Evolutionary conservation across 2,113 vertebrate species (phyloP).

Genomic region (Percopsis transmontana): DNA sequence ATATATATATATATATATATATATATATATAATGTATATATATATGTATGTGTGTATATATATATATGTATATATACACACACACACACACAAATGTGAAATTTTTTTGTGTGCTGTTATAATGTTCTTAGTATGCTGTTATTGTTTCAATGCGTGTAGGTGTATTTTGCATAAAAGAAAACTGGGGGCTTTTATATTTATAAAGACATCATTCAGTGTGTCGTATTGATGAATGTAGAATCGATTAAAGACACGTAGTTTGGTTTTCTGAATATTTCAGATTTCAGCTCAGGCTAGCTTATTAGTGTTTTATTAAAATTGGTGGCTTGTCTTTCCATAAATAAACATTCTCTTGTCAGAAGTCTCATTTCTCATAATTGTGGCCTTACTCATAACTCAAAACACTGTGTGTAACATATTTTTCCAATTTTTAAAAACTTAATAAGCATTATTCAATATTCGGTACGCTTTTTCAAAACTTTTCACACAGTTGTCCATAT

Average conservation of each 20-base stretch:
- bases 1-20: no score
- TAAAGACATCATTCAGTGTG: conserved; percentile 83
- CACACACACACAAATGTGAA: conserved; percentile 59
- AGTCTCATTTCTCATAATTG: conserved; percentile 20
- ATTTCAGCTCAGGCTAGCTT: conserved; percentile 87
- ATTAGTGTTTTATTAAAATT: conserved; percentile 83
- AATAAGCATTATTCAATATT: conserved; percentile 15
- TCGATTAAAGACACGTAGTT: conserved; percentile 85
- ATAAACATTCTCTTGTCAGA: conserved; percentile 84
- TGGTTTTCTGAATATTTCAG: conserved; percentile 88
- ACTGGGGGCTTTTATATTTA: conserved; percentile 84
- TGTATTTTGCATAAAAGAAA: conserved; percentile 82
- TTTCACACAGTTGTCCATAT: no score
- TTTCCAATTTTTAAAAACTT: no score
- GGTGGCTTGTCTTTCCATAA: conserved; percentile 86
- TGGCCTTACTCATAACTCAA: not conserved
- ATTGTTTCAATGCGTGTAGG: conserved; percentile 77
- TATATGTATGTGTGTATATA: no score
- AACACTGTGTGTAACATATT: no score
- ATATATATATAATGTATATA: no score
- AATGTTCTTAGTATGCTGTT: conserved; percentile 73
- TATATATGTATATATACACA: conserved; percentile 78
- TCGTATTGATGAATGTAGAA: conserved; percentile 80
- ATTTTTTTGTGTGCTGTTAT: conserved; percentile 71
- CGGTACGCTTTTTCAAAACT: no score